These are phyloP conservation scores for Andricus curvator DNA, from an alignment of 2,888 invertebrate species.

Conservation along the genomic window DNA sequence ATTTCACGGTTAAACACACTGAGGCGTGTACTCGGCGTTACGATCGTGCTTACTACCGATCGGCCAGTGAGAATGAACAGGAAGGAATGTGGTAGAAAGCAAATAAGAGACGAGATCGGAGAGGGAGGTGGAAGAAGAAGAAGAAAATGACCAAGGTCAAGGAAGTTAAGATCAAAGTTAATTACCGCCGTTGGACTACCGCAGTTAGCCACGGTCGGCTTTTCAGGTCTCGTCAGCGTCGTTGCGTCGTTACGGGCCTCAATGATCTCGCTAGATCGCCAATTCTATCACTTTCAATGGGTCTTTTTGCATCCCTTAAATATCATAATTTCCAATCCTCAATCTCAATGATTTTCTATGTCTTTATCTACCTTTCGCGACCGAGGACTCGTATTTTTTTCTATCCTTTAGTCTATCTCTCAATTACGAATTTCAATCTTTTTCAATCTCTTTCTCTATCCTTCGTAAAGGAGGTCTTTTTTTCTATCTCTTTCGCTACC, in stretches of 20 bases:
- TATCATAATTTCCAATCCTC: background rate
- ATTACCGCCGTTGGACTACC: conserved; percentile 41
- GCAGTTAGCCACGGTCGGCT: conserved; percentile 39
- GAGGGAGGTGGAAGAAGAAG: conserved; percentile 43
- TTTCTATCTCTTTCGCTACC: too few species aligned
- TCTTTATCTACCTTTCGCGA: too few species aligned
- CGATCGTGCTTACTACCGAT: conserved; percentile 40
- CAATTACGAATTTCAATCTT: too few species aligned
- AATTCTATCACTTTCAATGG: background rate
- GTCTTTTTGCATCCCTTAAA: too few species aligned
- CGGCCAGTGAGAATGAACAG: conserved; percentile 39
- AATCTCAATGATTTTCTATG: background rate
- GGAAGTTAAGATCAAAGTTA: conserved; percentile 46
- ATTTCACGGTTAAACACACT: conserved; percentile 41
- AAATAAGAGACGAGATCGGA: conserved; percentile 40
- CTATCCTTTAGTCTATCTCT: too few species aligned
- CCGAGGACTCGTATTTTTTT: too few species aligned
- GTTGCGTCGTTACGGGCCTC: conserved; percentile 19
- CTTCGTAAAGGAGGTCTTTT: too few species aligned
- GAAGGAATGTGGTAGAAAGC: conserved; percentile 43
- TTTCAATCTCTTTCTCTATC: too few species aligned
- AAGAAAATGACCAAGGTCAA: conserved; percentile 49
- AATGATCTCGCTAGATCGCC: conserved; percentile 23
- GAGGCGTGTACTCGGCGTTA: conserved; percentile 34
- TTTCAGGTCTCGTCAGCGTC: conserved; percentile 23